Conservation (phyloP, 2,888 invertebrate species). For the Sphaerophoria taeniata region DNA sequence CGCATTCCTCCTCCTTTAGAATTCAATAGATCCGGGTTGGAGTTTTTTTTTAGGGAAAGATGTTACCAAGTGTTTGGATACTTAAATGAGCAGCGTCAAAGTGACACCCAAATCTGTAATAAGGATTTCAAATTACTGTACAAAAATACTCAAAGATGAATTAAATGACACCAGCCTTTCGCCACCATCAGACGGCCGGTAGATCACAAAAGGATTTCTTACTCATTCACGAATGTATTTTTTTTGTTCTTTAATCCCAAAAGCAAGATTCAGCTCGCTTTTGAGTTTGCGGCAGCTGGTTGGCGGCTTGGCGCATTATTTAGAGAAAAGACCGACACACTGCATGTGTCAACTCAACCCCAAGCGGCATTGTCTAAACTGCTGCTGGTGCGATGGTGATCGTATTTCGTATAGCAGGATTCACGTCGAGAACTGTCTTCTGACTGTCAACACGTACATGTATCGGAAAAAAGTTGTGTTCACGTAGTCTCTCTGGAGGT, state of each 20-base stretch:
- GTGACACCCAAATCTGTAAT: neutral
- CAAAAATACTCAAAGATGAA: too few species aligned
- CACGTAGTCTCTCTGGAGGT: constrained; percentile 45
- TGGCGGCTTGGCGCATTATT: too few species aligned
- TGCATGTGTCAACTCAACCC: constrained; percentile 69
- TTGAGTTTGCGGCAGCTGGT: constrained; percentile 67
- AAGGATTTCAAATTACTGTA: neutral
- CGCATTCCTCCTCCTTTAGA: constrained; percentile 64
- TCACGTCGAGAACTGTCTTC: constrained; percentile 68
- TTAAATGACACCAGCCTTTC: neutral
- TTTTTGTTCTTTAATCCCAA: neutral
- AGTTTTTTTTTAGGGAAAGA: constrained; percentile 48
- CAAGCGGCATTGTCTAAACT: constrained; percentile 11
- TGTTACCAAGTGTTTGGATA: neutral
- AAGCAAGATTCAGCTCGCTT: constrained; percentile 27
- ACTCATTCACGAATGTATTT: constrained; percentile 44
- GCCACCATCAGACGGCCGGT: neutral
- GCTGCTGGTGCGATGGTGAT: constrained; percentile 27
- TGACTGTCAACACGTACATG: constrained; percentile 63
- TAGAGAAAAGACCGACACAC: neutral
- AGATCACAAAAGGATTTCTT: constrained; percentile 46
- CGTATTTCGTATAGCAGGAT: constrained; percentile 71
- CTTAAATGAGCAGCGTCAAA: too few species aligned
- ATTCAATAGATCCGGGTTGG: constrained; percentile 67
- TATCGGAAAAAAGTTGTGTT: constrained; percentile 67